These are phyloP conservation scores for Brevimyrus niger DNA, from an alignment of 2,113 vertebrate genomes.

Conservation along the genomic window DNA sequence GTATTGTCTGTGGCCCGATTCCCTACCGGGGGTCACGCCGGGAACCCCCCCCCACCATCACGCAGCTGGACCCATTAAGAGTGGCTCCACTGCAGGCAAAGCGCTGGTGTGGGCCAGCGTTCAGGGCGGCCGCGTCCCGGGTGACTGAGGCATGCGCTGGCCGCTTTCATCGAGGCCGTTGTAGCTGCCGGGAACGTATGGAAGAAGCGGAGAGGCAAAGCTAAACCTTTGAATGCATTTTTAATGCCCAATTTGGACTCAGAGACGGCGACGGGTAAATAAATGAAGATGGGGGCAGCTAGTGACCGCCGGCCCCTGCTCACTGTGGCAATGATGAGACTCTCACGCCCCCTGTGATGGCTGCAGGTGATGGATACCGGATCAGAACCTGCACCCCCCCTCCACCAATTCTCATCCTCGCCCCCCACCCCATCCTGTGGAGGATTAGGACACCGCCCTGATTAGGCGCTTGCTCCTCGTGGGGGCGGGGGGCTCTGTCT, in stretches of 20 bases:
- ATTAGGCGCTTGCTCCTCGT: constrained; percentile 19
- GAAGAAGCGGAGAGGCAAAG: neutral
- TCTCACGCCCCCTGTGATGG: neutral
- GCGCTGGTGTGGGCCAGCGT: neutral
- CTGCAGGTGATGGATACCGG: neutral
- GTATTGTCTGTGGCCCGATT: neutral
- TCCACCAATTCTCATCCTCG: neutral
- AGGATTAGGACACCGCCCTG: constrained; percentile 17
- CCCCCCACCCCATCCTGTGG: neutral
- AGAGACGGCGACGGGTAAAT: neutral
- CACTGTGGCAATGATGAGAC: neutral
- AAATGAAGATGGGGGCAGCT: neutral
- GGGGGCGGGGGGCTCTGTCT: neutral
- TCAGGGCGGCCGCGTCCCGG: neutral
- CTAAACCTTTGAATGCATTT: neutral
- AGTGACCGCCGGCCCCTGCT: too few species aligned
- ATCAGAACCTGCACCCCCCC: neutral
- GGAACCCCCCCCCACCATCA: neutral
- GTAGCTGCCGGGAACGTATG: neutral
- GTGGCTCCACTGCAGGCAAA: neutral
- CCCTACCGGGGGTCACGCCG: neutral
- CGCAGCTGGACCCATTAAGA: neutral
- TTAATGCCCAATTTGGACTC: neutral
- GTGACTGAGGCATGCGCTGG: neutral
- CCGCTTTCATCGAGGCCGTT: neutral